phyloP scores from a whole-genome alignment of 2,113 vertebrate genomes.

The Saguinus midas region DNA sequence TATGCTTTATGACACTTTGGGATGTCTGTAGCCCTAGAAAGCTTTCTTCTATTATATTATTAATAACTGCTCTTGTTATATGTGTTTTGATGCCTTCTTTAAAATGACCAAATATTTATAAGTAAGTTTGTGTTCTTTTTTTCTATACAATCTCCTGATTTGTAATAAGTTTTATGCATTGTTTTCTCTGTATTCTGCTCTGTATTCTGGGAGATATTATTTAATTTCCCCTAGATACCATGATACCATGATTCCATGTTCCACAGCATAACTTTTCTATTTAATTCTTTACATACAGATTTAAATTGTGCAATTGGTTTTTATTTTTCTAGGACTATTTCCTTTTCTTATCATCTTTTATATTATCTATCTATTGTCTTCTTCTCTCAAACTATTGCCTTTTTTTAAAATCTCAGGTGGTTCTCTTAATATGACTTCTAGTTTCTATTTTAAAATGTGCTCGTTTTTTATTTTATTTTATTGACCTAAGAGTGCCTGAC shows the following conservation, averaged over 20 bases:
- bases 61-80: background rate
- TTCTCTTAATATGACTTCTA: background rate
- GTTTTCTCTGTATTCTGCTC: background rate
- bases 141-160: background rate
- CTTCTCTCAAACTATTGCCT: background rate
- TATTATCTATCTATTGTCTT: background rate
- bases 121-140: background rate
- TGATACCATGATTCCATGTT: background rate
- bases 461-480: slow-evolving; percentile 1
- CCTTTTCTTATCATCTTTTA: background rate
- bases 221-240: background rate
- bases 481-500: background rate
- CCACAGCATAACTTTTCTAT: background rate
- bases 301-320: background rate
- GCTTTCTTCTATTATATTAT: background rate
- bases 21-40: background rate
- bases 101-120: background rate
- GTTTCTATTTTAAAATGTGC: background rate
- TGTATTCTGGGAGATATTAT: background rate
- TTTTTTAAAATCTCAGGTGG: background rate
- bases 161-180: background rate
- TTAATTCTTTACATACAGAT: background rate
- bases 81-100: background rate
- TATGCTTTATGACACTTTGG: background rate
- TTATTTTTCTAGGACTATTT: background rate